Evolutionary conservation across 2,888 invertebrate species (phyloP).

Genomic region (Caenorhabditis plicata): DNA sequence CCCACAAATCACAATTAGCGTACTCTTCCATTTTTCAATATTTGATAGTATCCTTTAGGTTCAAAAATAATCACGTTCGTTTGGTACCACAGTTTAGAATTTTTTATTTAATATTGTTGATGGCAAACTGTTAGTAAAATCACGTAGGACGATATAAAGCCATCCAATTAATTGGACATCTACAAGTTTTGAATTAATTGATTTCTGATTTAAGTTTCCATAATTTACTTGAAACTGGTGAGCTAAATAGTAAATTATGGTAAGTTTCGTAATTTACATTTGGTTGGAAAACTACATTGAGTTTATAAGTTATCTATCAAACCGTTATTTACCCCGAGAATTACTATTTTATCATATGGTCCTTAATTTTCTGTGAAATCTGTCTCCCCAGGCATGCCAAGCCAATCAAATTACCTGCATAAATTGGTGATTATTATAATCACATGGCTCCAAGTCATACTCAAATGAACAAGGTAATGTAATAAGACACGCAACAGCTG

Average conservation of each 20-base stretch:
- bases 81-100: too few relatives aligned
- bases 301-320: not conserved
- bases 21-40: too few relatives aligned
- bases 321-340: conserved; percentile 1
- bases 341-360: not conserved
- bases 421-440: conserved; percentile 13
- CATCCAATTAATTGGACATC: too few relatives aligned
- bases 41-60: too few relatives aligned
- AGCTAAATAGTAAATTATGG: not conserved
- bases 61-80: too few relatives aligned
- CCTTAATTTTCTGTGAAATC: not conserved
- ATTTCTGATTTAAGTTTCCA: too few relatives aligned
- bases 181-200: too few relatives aligned
- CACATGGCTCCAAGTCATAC: conserved; percentile 37
- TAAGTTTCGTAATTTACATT: not conserved
- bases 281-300: not conserved
- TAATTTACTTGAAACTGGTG: too few relatives aligned
- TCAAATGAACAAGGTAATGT: conserved; percentile 51
- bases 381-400: not conserved
- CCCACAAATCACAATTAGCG: too few relatives aligned
- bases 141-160: too few relatives aligned
- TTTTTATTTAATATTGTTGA: too few relatives aligned
- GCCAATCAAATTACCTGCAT: conserved; percentile 25
- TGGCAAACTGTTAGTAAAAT: too few relatives aligned
- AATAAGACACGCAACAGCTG: conserved; percentile 41